Base-by-base conservation (phyloP, 2,113 vertebrate species). In the Cygnus atratus region DNA sequence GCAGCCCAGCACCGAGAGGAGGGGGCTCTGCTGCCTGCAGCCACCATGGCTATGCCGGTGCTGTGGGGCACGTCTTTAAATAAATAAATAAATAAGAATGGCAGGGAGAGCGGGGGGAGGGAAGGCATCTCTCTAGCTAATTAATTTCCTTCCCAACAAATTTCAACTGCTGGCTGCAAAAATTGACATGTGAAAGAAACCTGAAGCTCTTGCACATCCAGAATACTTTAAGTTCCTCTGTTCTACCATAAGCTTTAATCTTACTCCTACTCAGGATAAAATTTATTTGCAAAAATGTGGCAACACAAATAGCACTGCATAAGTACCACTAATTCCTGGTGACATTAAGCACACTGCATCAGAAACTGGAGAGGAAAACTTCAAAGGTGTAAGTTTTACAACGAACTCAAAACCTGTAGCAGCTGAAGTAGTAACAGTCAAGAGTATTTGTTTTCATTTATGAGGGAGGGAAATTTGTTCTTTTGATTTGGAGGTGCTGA, bases 381-480 rank as follows among this genome's bases (percentile, higher is more conserved):
- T 57, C 14, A 70, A 84, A 85, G 24, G 10, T 55, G 0, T 24
- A 35, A 54, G 33, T 93, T 94, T 70, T 59, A 82, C 9, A 77
- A 43, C 31, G 37, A 37, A 80, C 39, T 70, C 50, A 71, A 90
- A 88, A 84, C 7, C 41, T 74, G 31, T 33, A 52, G 50, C 63
- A 67, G 57, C 57, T 20, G 2, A 74, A 43, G 10, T 4, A 88
- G 15, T 19, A 85, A 44, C 28, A 75, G 48, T 52, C 18, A 76
- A 87, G 52, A 92, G 24, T 15, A 91, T 79, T 25, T 67, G 11
- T 39, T 85, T 92, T 95, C 35, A 55, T 77, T 91, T 90, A 35
- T 28, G 24, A 52, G 13, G 41, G 17, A 46, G 3, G 17, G 7
- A 84, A 95, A 90, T 39, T 22, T 75, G 72, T 89, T 94, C 12